Percentiles rank a stretch among this genome's conserved stretches.
These are phyloP conservation scores for Tinea semifulvella DNA, from an alignment of 2,888 invertebrate genomes.

Conservation along the genomic window DNA sequence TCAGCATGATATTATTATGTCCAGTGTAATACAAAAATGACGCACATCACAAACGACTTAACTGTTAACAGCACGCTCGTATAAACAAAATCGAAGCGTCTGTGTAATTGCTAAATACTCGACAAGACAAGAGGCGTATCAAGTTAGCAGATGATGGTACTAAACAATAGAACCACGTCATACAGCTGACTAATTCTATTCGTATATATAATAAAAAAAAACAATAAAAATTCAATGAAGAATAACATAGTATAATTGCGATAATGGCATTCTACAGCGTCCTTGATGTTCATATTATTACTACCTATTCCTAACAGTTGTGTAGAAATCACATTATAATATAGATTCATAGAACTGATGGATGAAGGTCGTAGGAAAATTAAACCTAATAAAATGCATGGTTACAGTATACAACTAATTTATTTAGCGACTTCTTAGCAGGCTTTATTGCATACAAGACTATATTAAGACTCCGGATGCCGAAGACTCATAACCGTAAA, in stretches of 20 bases:
- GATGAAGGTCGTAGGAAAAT: too few relatives aligned
- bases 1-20: too few relatives aligned
- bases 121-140: slow-evolving; percentile 4
- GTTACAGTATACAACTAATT: too few relatives aligned
- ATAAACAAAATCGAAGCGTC: slow-evolving; percentile 12
- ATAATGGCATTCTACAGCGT: not conserved
- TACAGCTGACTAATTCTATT: slow-evolving; percentile 9
- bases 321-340: not conserved
- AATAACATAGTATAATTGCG: slow-evolving; percentile 8
- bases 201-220: slow-evolving; percentile 4
- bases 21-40: too few relatives aligned
- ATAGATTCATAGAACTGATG: too few relatives aligned
- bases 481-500: too few relatives aligned
- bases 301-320: not conserved
- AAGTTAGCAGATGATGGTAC: slow-evolving; percentile 8
- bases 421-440: too few relatives aligned
- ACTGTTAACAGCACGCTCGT: slow-evolving; percentile 1
- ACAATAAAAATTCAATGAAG: slow-evolving; percentile 12
- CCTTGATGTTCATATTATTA: not conserved
- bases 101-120: slow-evolving; percentile 7
- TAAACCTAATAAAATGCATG: too few relatives aligned
- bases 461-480: too few relatives aligned
- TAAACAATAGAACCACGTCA: slow-evolving; percentile 11
- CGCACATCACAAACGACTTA: slow-evolving; percentile 5
- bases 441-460: too few relatives aligned